Percentiles rank a stretch among this genome's conserved stretches.
These are phyloP conservation scores for Nothoprocta perdicaria DNA, from an alignment of 2,113 vertebrate genomes.

Conservation along the genomic window DNA sequence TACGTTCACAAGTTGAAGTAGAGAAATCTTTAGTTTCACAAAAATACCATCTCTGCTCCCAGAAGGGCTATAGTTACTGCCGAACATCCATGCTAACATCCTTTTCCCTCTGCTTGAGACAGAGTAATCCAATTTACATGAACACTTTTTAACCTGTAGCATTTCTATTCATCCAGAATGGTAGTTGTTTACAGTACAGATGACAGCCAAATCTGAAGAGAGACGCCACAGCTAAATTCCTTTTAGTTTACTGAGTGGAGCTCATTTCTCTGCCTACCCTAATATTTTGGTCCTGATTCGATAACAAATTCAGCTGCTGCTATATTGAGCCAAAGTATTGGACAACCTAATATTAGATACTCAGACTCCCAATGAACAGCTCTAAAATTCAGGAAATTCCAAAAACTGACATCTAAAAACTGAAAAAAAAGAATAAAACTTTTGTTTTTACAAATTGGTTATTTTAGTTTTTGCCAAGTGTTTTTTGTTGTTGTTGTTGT, in stretches of 20 bases:
- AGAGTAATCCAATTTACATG: slow-evolving; percentile 12
- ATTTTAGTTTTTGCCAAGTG: slow-evolving; percentile 20
- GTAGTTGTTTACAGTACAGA: neutral
- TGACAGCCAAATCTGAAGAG: slow-evolving; percentile 33
- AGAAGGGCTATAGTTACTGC: neutral
- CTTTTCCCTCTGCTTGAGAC: neutral
- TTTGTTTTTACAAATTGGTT: slow-evolving; percentile 29
- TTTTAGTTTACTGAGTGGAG: neutral
- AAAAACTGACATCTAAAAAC: slow-evolving; percentile 41
- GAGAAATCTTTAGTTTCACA: neutral
- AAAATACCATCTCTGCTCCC: neutral
- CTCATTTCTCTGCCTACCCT: neutral
- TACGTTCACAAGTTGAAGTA: too few species aligned
- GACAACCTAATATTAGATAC: neutral
- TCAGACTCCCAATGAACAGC: neutral
- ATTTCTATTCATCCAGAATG: neutral
- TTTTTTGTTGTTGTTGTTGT: too few species aligned
- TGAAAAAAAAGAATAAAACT: slow-evolving; percentile 6
- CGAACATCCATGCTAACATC: neutral
- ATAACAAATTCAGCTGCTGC: neutral
- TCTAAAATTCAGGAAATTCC: slow-evolving; percentile 44
- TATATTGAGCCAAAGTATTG: neutral
- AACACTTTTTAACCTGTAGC: neutral
- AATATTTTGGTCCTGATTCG: slow-evolving; percentile 2
- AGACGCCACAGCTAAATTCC: slow-evolving; percentile 41